These are phyloP conservation scores for Silurus glanis DNA, from an alignment of 2,113 vertebrate genomes.

Conservation along the genomic window DNA sequence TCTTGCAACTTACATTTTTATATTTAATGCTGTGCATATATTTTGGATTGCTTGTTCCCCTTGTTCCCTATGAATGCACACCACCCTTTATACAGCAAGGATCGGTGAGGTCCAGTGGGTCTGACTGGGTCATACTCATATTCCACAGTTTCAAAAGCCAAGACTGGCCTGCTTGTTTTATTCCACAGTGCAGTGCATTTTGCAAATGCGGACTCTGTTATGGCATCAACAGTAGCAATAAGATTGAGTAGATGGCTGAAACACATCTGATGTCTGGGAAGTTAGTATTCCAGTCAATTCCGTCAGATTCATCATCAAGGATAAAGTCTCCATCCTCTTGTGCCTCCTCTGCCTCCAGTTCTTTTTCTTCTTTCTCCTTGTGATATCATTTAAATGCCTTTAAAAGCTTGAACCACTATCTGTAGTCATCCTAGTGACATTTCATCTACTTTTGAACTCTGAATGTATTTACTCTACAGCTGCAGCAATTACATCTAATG, in stretches of 20 bases:
- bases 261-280: neutral
- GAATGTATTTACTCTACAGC: neutral
- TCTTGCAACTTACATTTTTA: neutral
- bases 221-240: neutral
- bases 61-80: constrained; percentile 29
- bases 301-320: neutral
- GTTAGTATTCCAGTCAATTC: neutral
- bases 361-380: no score
- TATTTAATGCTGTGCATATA: constrained; percentile 21
- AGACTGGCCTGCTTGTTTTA: neutral
- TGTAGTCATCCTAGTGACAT: neutral
- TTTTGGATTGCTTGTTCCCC: constrained; percentile 32
- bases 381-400: no score
- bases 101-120: neutral
- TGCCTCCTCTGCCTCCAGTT: no score
- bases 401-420: neutral
- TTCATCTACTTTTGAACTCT: neutral
- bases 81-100: constrained; percentile 20
- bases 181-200: neutral
- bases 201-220: neutral
- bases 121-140: neutral
- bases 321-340: neutral
- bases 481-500: neutral
- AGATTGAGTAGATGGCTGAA: no score
- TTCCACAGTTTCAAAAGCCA: constrained; percentile 12